Evolutionary conservation across 2,888 invertebrate species (phyloP), one percentile per base, ranked within the genome.

Genomic region (Caenorhabditis virilis): DNA sequence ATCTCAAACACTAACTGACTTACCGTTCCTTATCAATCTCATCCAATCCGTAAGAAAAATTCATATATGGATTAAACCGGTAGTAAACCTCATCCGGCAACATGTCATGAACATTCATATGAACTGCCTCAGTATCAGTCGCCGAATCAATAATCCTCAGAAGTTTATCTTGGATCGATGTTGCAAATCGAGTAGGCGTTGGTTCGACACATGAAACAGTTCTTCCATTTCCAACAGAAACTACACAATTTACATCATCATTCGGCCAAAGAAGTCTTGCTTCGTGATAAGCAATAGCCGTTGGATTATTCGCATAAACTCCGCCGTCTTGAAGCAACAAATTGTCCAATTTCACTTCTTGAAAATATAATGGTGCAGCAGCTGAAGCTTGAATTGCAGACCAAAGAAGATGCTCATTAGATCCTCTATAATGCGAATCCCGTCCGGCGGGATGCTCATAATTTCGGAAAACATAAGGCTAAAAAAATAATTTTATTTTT

Each of bases 361-460:
- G 89, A 86, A 92, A 94, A 86, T 92, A 93, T 0, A 91, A 91
- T 2, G 93, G 94, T 5, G 93, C 93, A 42, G 93, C 93, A 41
- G 92, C 91, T 0, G 92, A 92, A 0, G 93, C 93, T 72, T 92
- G 86, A 25, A 75, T 62, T 9, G 75, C 73, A 15, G 62, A 62
- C 71, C 69, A 72, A 9, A 72, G 56, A 7, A 47, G 62, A 43
- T 74, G 64, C 22, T n/a, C 84, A 76, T 69, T 79, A 69, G 49
- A 82, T 69, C 67, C 84, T 72, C 79, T 61, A 36, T 77, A 82
- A 48, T 80, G 78, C 35, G 71, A 71, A 56, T 77, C 75, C 15
- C 89, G 87, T 83, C 88, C 89, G 11, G 90, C 89, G 70, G 89
- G 87, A 35, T 83, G 83, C 63, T 89, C 88, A 85, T 93, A 94